A percentile compares a stretch with the other conserved stretches of the same genome.
These are phyloP conservation scores for Phania funesta DNA, from an alignment of 2,888 invertebrate genomes.

Conservation along the genomic window DNA sequence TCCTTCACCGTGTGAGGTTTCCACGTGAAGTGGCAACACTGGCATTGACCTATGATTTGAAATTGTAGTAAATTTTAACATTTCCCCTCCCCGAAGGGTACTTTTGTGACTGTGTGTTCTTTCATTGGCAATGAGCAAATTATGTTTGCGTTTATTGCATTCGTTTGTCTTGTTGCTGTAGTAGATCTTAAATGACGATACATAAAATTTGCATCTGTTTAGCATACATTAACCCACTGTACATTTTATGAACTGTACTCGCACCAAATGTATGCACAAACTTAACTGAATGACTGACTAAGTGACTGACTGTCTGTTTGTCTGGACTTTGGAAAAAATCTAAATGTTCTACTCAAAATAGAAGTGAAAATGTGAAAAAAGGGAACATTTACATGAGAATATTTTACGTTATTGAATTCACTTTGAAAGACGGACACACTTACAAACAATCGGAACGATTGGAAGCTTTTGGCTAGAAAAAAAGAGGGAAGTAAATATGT, in stretches of 20 bases:
- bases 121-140: constrained; percentile 64
- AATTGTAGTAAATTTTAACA: constrained; percentile 32
- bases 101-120: neutral
- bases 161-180: constrained; percentile 47
- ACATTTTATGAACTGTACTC: constrained; percentile 47
- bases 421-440: neutral
- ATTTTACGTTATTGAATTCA: constrained; percentile 22
- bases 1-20: too few relatives aligned
- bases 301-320: neutral
- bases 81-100: constrained; percentile 25
- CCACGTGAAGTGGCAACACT: constrained; percentile 2
- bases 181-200: constrained; percentile 75
- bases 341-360: constrained; percentile 34
- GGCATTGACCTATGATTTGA: constrained; percentile 32
- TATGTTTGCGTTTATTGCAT: constrained; percentile 49
- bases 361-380: constrained; percentile 8
- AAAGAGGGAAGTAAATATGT: neutral
- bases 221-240: constrained; percentile 81
- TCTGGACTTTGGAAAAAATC: neutral
- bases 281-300: constrained; percentile 9
- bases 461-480: neutral
- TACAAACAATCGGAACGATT: neutral
- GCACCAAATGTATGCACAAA: constrained; percentile 27
- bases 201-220: constrained; percentile 78
- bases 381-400: constrained; percentile 30